Evolutionary conservation across 2,113 vertebrate genomes (phyloP).

Genomic region (Irena cyanogastra): DNA sequence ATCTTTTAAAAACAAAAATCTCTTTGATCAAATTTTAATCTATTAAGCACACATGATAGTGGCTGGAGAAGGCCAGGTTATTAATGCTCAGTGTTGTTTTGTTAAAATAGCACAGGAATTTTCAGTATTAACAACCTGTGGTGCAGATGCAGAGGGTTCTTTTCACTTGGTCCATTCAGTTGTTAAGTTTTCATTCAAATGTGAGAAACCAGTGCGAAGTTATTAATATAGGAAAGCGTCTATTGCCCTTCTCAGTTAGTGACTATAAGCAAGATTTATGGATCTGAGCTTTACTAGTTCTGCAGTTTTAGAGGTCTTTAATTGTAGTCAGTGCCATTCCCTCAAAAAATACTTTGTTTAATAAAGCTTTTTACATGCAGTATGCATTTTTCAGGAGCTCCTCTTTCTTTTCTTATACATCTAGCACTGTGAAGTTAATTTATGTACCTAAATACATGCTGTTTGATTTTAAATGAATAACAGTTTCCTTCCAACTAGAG

Average conservation of each 20-base stretch:
- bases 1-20: background rate
- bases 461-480: conserved; percentile 27
- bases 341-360: background rate
- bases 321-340: background rate
- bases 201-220: background rate
- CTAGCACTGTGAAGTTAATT: background rate
- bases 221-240: background rate
- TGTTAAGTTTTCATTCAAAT: background rate
- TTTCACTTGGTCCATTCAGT: background rate
- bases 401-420: background rate
- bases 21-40: background rate
- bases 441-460: background rate
- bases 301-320: background rate
- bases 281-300: background rate
- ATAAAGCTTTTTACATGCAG: background rate
- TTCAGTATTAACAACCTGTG: background rate
- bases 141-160: background rate
- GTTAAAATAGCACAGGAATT: background rate
- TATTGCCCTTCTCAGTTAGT: background rate
- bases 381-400: background rate
- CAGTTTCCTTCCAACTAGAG: background rate
- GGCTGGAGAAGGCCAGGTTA: background rate
- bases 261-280: background rate
- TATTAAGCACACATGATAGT: background rate
- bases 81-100: rapidly evolving